phyloP scores from a whole-genome alignment of 2,797 vertebrate species.

The Nasua narica region DNA sequence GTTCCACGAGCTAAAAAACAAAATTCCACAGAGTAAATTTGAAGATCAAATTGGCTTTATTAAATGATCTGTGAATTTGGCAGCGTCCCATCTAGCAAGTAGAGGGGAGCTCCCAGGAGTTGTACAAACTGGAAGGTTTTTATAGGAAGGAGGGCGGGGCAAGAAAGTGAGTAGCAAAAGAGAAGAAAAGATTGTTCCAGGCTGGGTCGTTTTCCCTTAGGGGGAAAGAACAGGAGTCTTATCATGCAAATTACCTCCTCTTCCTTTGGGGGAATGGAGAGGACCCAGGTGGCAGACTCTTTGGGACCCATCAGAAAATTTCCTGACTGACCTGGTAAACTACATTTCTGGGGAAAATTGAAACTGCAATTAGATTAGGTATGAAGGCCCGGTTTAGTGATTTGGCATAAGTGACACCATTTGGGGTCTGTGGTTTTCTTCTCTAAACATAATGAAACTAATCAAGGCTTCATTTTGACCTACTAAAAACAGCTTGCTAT shows the following conservation, averaged over 20 bases:
- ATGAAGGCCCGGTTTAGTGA: neutral
- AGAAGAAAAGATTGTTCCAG: neutral
- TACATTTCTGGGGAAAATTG: neutral
- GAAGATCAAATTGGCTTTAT: neutral
- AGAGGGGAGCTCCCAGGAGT: neutral
- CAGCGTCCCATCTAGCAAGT: neutral
- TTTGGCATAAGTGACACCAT: neutral
- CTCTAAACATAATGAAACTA: neutral
- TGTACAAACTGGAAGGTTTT: neutral
- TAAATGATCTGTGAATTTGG: neutral
- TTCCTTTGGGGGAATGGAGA: neutral
- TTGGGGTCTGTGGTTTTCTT: neutral
- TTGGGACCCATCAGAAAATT: neutral
- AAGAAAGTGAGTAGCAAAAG: neutral
- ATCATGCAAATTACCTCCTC: neutral
- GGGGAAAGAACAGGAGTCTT: neutral
- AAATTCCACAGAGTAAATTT: neutral
- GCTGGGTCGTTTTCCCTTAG: neutral
- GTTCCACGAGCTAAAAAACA: neutral
- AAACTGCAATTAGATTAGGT: neutral
- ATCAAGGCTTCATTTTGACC: neutral
- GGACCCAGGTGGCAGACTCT: neutral
- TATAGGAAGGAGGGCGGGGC: neutral
- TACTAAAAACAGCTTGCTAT: neutral
- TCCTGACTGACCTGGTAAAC: neutral